Percentiles rank a stretch among this genome's conserved stretches.
These are phyloP conservation scores for Hippopotamus amphibius DNA, from an alignment of 2,113 vertebrate species.

Conservation along the genomic window DNA sequence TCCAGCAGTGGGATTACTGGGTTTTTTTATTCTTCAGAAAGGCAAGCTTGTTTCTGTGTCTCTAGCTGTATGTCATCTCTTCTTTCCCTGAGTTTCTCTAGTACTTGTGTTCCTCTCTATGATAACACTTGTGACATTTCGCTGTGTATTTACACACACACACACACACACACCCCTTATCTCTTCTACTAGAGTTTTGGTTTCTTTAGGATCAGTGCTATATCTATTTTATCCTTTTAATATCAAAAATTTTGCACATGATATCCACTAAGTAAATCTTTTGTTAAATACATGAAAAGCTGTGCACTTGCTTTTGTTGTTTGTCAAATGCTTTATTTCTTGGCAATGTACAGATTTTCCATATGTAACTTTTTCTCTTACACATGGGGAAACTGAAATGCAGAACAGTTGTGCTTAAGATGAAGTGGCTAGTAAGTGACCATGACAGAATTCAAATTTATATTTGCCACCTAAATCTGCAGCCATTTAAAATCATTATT, in stretches of 20 bases:
- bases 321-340: neutral
- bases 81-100: neutral
- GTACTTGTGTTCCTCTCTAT: neutral
- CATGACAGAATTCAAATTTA: neutral
- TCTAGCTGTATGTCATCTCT: neutral
- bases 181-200: neutral
- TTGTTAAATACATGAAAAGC: neutral
- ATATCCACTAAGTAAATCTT: neutral
- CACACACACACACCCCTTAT: neutral
- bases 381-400: neutral
- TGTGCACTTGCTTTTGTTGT: neutral
- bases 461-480: neutral
- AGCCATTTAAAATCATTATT: neutral
- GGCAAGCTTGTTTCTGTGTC: neutral
- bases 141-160: neutral
- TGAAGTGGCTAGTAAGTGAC: neutral
- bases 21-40: neutral
- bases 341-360: neutral
- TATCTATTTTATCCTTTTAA: neutral
- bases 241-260: neutral
- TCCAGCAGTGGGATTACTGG: too few relatives aligned
- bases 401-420: neutral
- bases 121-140: neutral
- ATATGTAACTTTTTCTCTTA: neutral
- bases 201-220: neutral